phyloP scores from a whole-genome alignment of 2,797 vertebrate species.

The Sylvilagus floridanus region DNA sequence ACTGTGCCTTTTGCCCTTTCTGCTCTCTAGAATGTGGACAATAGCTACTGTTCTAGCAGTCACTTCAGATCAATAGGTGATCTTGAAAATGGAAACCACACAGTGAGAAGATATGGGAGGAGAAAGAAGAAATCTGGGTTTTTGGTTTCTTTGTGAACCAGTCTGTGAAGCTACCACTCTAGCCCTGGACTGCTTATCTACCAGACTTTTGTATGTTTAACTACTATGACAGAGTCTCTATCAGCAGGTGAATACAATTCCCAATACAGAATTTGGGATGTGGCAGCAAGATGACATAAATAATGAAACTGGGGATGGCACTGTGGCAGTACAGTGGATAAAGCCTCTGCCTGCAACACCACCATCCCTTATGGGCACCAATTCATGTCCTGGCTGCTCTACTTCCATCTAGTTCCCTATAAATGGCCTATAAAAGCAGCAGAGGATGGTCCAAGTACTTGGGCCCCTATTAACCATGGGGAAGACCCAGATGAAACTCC shows the following conservation, averaged over 20 bases:
- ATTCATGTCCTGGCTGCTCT: too few species aligned
- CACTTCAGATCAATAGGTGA: background rate
- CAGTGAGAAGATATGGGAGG: background rate
- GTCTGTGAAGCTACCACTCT: background rate
- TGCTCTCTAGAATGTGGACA: slow-evolving; percentile 17
- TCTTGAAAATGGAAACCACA: slow-evolving; percentile 54
- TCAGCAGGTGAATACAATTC: background rate
- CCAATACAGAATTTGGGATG: slow-evolving; percentile 32
- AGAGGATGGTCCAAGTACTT: too few species aligned
- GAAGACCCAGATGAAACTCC: too few species aligned
- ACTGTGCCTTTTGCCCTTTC: background rate
- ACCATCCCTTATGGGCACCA: too few species aligned
- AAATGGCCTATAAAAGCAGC: too few species aligned
- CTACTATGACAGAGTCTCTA: slow-evolving; percentile 22
- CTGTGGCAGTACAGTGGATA: too few species aligned
- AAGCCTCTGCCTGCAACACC: too few species aligned
- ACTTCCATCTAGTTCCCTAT: too few species aligned
- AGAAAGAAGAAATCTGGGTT: background rate
- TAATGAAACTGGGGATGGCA: background rate
- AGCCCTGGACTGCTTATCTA: background rate
- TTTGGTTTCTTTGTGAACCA: background rate
- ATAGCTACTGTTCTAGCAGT: background rate
- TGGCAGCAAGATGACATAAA: background rate
- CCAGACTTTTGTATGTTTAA: slow-evolving; percentile 22
- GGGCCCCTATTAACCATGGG: too few species aligned